phyloP scores from a whole-genome alignment of 1,140 invertebrate genomes.

The Adelges cooleyi region DNA sequence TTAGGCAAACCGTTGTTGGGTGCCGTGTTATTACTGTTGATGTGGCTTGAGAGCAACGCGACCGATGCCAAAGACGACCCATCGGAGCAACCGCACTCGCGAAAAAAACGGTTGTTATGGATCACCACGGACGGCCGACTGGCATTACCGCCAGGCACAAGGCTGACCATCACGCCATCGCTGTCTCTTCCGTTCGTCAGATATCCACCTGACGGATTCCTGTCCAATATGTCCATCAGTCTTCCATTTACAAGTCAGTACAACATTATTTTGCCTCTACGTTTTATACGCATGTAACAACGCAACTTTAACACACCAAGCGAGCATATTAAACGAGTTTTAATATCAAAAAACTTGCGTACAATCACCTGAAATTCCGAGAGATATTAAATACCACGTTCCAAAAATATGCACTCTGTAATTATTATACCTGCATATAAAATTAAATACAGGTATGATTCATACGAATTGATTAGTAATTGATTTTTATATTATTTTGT shows the following conservation, averaged over 20 bases:
- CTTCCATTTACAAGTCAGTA: constrained; percentile 75
- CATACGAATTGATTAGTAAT: too few species aligned
- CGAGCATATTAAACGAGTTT: too few species aligned
- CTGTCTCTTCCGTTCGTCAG: constrained; percentile 67
- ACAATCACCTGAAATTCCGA: too few species aligned
- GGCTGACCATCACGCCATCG: constrained; percentile 65
- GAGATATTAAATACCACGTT: too few species aligned
- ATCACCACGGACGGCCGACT: constrained; percentile 68
- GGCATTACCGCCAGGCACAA: constrained; percentile 66
- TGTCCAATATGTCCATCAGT: constrained; percentile 71
- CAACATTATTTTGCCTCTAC: background rate
- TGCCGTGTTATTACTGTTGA: constrained; percentile 2
- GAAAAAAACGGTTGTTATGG: constrained; percentile 69
- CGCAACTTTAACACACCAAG: too few species aligned
- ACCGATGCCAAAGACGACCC: background rate
- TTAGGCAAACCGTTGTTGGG: constrained; percentile 2
- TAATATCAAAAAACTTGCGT: too few species aligned
- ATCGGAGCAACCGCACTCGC: constrained; percentile 45
- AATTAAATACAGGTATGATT: too few species aligned
- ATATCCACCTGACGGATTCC: constrained; percentile 69
- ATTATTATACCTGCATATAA: too few species aligned
- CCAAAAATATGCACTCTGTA: too few species aligned
- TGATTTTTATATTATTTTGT: too few species aligned
- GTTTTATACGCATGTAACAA: too few species aligned
- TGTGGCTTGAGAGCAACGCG: constrained; percentile 12